A percentile compares a stretch with the other conserved stretches of the same genome.
Conservation (phyloP, 2,113 vertebrate genomes). For the Syngnathus floridae region DNA sequence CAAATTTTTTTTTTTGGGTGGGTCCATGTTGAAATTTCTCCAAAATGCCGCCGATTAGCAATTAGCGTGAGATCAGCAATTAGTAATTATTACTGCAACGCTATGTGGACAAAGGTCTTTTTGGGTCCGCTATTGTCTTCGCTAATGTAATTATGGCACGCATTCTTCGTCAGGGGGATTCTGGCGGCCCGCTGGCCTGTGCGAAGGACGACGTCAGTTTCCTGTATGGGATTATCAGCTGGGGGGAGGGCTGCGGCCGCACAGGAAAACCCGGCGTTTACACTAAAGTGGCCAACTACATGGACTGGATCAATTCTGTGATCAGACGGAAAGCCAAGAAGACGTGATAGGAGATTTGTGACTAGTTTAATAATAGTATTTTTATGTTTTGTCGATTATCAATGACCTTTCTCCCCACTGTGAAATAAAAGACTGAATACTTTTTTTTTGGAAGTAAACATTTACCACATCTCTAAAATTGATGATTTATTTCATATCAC, state of each 20-base stretch:
- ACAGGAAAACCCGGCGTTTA: conserved; percentile 85
- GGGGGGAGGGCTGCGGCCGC: conserved; percentile 85
- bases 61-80: neutral
- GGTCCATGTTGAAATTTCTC: too few species aligned
- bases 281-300: conserved; percentile 81
- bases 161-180: conserved; percentile 80
- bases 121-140: neutral
- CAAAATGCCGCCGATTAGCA: too few species aligned
- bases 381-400: neutral
- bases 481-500: neutral
- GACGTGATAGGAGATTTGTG: neutral
- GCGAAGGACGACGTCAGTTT: conserved; percentile 72
- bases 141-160: neutral
- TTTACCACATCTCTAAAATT: neutral
- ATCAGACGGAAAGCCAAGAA: conserved; percentile 53
- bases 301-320: conserved; percentile 83
- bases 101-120: neutral
- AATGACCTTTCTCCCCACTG: neutral
- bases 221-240: conserved; percentile 89
- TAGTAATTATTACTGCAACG: neutral
- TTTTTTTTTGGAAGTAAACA: neutral
- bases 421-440: conserved; percentile 2
- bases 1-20: neutral
- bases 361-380: neutral
- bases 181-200: conserved; percentile 86